Conservation (phyloP, 92 coral and sea anemone genomes). For the Paramuricea clavata region DNA sequence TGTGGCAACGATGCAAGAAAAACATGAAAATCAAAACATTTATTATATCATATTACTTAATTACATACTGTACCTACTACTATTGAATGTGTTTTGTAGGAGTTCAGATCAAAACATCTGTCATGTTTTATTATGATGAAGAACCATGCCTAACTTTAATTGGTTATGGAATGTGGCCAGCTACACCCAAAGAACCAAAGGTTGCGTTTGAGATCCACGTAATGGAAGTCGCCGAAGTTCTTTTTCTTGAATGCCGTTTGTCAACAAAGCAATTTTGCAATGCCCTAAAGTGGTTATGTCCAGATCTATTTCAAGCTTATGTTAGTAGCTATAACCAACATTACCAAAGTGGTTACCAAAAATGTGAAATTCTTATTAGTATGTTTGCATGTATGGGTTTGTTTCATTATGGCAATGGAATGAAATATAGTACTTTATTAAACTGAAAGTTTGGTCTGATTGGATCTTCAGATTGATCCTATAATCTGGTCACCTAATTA, state of each 20-base stretch:
- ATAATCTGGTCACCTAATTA: no score
- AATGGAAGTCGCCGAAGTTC: conserved; percentile 28
- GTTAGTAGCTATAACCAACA: background rate
- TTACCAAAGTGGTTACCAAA: no score
- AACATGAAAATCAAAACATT: no score
- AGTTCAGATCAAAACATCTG: conserved; percentile 30
- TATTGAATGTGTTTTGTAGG: background rate
- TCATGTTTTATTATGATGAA: conserved; percentile 61
- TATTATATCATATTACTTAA: no score
- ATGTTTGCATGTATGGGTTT: no score
- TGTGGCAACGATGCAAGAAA: background rate
- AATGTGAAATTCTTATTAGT: no score
- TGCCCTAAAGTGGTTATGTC: conserved; percentile 62
- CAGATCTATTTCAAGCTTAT: conserved; percentile 44
- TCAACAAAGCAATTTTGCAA: conserved; percentile 50
- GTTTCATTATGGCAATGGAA: no score
- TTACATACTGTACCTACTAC: no score
- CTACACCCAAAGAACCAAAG: conserved; percentile 71
- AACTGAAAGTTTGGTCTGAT: no score
- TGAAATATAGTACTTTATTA: no score
- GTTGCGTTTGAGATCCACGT: conserved; percentile 60
- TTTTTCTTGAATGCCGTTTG: conserved; percentile 59
- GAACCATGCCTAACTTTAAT: conserved; percentile 54
- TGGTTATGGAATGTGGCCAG: conserved; percentile 70
- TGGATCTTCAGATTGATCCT: no score